Evolutionary conservation across 2,888 invertebrate species (phyloP).

Genomic region (Cheilosia vernalis): DNA sequence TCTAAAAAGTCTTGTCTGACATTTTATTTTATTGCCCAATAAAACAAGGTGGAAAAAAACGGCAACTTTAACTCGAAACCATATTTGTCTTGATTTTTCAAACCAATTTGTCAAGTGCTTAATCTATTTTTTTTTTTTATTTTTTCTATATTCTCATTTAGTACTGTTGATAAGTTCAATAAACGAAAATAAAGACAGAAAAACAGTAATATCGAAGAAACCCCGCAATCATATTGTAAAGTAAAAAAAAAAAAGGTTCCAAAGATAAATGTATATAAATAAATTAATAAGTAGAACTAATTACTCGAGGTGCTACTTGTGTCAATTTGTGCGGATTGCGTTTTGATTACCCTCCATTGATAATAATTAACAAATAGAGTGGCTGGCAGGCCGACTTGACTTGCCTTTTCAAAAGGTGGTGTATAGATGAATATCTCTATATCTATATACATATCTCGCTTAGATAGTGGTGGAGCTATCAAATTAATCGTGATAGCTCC

Average conservation of each 20-base stretch:
- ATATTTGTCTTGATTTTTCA: constrained; percentile 45
- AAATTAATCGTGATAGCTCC: constrained; percentile 23
- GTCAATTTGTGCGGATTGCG: constrained; percentile 52
- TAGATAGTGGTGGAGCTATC: constrained; percentile 17
- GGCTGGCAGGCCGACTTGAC: constrained; percentile 1
- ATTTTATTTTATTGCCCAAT: constrained; percentile 22
- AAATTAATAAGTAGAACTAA: constrained; percentile 27
- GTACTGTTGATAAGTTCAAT: constrained; percentile 26
- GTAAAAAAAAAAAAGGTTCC: neutral
- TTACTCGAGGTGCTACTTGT: constrained; percentile 51
- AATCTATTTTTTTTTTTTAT: constrained; percentile 21
- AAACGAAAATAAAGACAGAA: constrained; percentile 8
- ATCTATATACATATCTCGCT: neutral
- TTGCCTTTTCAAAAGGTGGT: neutral
- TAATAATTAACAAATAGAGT: constrained; percentile 31
- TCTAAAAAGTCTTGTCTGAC: constrained; percentile 12
- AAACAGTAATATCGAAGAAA: neutral
- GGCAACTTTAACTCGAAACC: constrained; percentile 13
- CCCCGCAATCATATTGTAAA: neutral
- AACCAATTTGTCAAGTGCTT: constrained; percentile 33
- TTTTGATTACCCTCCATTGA: constrained; percentile 44
- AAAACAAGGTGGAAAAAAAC: constrained; percentile 6
- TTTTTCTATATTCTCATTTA: neutral
- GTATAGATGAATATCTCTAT: neutral
- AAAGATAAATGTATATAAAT: constrained; percentile 20